These are phyloP conservation scores for Syngnathus typhle DNA, from an alignment of 2,113 vertebrate genomes.

Conservation along the genomic window DNA sequence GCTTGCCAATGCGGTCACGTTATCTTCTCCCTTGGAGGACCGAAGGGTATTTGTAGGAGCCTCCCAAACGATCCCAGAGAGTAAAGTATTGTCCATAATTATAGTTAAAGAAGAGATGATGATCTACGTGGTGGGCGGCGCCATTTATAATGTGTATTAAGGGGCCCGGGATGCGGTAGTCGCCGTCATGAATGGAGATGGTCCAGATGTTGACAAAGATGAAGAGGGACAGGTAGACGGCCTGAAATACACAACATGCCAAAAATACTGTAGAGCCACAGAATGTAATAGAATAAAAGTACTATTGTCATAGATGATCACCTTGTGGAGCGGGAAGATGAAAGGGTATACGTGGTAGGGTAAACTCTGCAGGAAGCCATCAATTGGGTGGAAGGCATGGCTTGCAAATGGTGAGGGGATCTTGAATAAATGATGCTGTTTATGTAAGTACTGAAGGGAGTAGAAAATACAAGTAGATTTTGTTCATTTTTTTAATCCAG, in stretches of 20 bases:
- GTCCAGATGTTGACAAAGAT: slow-evolving; percentile 92
- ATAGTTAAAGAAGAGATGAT: slow-evolving; percentile 88
- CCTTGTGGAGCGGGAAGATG: slow-evolving; percentile 89
- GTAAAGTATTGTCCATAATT: slow-evolving; percentile 97
- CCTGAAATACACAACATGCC: slow-evolving; percentile 18
- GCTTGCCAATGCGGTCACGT: slow-evolving; percentile 66
- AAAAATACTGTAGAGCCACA: neutral
- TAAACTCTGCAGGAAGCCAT: slow-evolving; percentile 88
- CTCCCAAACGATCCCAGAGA: slow-evolving; percentile 85
- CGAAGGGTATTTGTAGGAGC: slow-evolving; percentile 83
- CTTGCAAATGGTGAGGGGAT: slow-evolving; percentile 87
- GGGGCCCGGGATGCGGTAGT: slow-evolving; percentile 77
- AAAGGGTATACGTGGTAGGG: slow-evolving; percentile 94
- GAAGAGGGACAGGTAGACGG: slow-evolving; percentile 83
- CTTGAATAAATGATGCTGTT: slow-evolving; percentile 91
- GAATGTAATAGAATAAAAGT: neutral
- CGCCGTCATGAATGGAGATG: slow-evolving; percentile 89
- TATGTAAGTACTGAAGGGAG: slow-evolving; percentile 78
- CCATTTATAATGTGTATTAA: slow-evolving; percentile 80
- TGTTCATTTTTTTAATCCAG: neutral
- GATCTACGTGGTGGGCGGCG: slow-evolving; percentile 86
- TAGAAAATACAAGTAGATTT: neutral
- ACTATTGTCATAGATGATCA: neutral
- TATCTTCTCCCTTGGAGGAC: slow-evolving; percentile 78
- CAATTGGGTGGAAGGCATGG: slow-evolving; percentile 89